phyloP scores from a whole-genome alignment of 2,113 vertebrate species.

The Equus quagga region DNA sequence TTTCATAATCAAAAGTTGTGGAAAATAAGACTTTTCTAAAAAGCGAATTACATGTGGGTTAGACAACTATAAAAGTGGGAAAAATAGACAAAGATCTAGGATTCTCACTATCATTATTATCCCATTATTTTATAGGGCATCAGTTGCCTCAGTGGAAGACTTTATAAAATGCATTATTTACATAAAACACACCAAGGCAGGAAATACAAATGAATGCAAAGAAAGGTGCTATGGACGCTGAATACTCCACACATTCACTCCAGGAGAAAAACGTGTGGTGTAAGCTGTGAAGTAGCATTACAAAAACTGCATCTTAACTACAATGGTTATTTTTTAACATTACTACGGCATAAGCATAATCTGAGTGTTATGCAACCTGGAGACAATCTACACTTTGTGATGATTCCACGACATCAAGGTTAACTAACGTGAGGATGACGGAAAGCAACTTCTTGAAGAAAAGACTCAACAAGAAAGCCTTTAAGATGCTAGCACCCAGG shows the following conservation, averaged over 20 bases:
- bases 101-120: slow-evolving; percentile 42
- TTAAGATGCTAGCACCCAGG: neutral
- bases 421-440: slow-evolving; percentile 29
- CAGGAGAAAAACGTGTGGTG: neutral
- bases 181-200: slow-evolving; percentile 71
- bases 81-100: slow-evolving; percentile 48
- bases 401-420: neutral
- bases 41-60: neutral
- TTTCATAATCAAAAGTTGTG: slow-evolving; percentile 48
- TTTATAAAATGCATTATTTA: slow-evolving; percentile 78
- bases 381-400: slow-evolving; percentile 26
- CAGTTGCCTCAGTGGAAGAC: slow-evolving; percentile 69
- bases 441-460: slow-evolving; percentile 49
- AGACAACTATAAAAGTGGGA: slow-evolving; percentile 54
- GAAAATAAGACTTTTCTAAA: slow-evolving; percentile 59
- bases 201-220: slow-evolving; percentile 70
- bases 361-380: slow-evolving; percentile 46
- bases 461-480: neutral
- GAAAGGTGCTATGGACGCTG: slow-evolving; percentile 1
- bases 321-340: slow-evolving; percentile 18
- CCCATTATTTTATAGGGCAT: slow-evolving; percentile 41
- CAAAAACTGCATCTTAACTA: slow-evolving; percentile 45
- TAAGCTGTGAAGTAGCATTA: slow-evolving; percentile 30
- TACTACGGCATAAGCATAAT: neutral
- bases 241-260: slow-evolving; percentile 25